Percentiles rank a stretch among this genome's conserved stretches.
Evolutionary conservation across 1,140 invertebrate genomes (phyloP).

Genomic region (Drosophila ironensis): DNA sequence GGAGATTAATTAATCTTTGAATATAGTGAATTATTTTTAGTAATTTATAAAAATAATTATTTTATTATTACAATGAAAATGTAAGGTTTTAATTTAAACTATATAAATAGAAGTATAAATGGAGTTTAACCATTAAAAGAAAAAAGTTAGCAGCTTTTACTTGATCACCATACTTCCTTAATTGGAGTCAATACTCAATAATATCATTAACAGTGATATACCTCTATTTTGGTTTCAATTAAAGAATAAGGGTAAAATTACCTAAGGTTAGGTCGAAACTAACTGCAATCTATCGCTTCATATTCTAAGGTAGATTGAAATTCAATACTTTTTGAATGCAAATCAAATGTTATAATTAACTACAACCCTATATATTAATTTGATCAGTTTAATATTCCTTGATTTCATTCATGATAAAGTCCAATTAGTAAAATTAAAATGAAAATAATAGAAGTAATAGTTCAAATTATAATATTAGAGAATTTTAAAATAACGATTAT

Average conservation of each 20-base stretch:
- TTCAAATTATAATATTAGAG: constrained; percentile 81
- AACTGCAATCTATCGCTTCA: constrained; percentile 83
- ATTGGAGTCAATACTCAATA: constrained; percentile 74
- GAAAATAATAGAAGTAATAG: constrained; percentile 82
- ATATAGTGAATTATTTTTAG: constrained; percentile 61
- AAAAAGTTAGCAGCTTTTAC: constrained; percentile 83
- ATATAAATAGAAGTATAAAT: constrained; percentile 84
- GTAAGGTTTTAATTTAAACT: constrained; percentile 84
- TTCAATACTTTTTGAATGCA: constrained; percentile 85
- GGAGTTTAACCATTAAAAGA: constrained; percentile 82
- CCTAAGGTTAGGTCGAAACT: constrained; percentile 85
- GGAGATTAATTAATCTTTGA: constrained; percentile 78
- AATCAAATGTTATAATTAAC: constrained; percentile 86
- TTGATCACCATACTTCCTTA: constrained; percentile 82
- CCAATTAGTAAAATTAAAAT: constrained; percentile 84
- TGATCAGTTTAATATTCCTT: constrained; percentile 85
- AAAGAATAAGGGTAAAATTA: constrained; percentile 83
- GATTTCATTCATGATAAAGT: constrained; percentile 85
- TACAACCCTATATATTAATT: constrained; percentile 83
- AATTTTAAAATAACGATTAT: constrained; percentile 58
- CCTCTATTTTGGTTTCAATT: constrained; percentile 84
- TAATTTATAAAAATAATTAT: constrained; percentile 81
- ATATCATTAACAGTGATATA: constrained; percentile 66
- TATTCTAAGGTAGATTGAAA: constrained; percentile 83
- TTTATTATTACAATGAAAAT: constrained; percentile 85